These are phyloP conservation scores for Caenorhabditis panamensis DNA, from an alignment of 2,888 invertebrate genomes.

Conservation along the genomic window DNA sequence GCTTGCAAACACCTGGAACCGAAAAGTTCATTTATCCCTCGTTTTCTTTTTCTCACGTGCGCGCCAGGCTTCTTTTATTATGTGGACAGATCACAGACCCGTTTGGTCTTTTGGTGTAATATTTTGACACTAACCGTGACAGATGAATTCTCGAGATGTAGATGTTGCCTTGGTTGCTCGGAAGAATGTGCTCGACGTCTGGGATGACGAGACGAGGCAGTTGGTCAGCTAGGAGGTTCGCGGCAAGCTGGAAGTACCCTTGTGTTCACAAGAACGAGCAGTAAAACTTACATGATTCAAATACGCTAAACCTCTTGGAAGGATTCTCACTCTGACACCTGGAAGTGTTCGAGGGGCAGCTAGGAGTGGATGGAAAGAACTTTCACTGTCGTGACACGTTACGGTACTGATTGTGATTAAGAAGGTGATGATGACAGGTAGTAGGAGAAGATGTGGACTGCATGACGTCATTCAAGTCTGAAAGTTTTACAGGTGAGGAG, in stretches of 20 bases:
- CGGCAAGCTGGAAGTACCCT: slow-evolving; percentile 71
- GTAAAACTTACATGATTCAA: slow-evolving; percentile 67
- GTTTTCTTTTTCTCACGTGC: no score
- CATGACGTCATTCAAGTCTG: slow-evolving; percentile 9
- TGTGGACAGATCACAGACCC: no score
- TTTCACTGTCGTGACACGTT: slow-evolving; percentile 21
- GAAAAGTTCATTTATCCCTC: neutral
- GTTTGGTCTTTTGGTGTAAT: no score
- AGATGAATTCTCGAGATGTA: slow-evolving; percentile 67
- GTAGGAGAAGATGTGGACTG: neutral
- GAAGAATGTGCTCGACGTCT: slow-evolving; percentile 71
- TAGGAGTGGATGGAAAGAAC: slow-evolving; percentile 69
- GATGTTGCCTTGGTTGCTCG: slow-evolving; percentile 72
- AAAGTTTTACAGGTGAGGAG: neutral
- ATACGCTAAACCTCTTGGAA: slow-evolving; percentile 66
- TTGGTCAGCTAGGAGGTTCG: slow-evolving; percentile 72
- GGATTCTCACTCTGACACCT: slow-evolving; percentile 67
- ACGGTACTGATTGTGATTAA: neutral
- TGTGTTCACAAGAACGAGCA: neutral
- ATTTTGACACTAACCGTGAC: slow-evolving; percentile 60
- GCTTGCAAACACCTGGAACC: neutral
- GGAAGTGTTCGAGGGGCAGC: slow-evolving; percentile 62
- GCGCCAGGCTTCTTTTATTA: no score
- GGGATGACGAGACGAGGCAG: slow-evolving; percentile 73
- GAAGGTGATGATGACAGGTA: neutral